These are phyloP conservation scores for Dromiciops gliroides DNA, from an alignment of 2,113 vertebrate species.

Conservation along the genomic window DNA sequence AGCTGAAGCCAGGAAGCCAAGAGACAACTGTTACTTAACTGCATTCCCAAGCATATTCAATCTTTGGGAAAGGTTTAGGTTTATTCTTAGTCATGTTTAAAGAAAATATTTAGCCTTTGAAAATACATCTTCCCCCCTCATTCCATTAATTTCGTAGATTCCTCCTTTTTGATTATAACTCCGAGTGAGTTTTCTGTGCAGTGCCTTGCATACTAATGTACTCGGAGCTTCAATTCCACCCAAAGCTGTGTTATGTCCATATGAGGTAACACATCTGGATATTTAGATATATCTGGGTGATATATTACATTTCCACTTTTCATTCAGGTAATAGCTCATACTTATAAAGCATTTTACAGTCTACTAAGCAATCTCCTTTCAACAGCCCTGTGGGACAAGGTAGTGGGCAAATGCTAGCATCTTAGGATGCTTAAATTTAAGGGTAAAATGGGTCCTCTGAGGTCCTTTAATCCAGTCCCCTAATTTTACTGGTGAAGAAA, in stretches of 20 bases:
- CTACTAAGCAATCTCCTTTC: background rate
- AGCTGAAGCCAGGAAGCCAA: background rate
- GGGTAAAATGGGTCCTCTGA: background rate
- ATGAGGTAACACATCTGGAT: conserved; percentile 39
- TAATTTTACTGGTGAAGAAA: background rate
- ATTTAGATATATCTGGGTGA: conserved; percentile 27
- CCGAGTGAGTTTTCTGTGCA: background rate
- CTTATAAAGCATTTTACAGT: background rate
- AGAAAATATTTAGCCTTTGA: conserved; percentile 31
- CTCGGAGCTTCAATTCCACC: conserved; percentile 15
- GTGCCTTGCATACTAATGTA: background rate
- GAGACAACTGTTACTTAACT: background rate
- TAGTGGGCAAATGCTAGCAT: background rate
- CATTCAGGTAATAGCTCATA: background rate
- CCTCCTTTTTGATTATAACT: background rate
- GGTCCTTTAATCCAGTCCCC: background rate
- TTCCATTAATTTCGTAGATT: conserved; percentile 13
- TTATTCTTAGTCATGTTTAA: conserved; percentile 27
- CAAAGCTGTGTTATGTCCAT: conserved; percentile 1
- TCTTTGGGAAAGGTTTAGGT: conserved; percentile 2
- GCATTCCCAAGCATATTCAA: background rate
- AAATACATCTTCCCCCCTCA: background rate
- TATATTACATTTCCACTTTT: conserved; percentile 32
- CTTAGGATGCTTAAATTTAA: background rate
- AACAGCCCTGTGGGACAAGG: background rate